Conservation (phyloP, 2,888 invertebrate genomes). For the Platerodrilus igneus region DNA sequence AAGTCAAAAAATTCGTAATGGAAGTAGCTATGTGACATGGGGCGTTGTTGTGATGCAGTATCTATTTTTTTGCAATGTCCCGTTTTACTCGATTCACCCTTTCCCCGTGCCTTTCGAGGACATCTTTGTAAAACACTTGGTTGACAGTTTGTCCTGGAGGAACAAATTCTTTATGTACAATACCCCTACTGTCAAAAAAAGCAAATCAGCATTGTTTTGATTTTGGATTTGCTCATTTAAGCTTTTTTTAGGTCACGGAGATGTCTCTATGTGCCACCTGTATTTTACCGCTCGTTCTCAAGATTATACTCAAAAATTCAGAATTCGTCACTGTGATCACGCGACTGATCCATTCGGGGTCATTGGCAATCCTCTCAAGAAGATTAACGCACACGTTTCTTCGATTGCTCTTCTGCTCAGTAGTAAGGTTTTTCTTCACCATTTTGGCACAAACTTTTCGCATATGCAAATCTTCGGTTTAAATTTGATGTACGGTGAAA, state of each 20-base stretch:
- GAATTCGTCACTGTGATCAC: constrained; percentile 17
- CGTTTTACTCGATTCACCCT: constrained; percentile 2
- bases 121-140: constrained; percentile 2
- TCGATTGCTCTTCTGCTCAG: no score
- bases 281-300: constrained; percentile 18
- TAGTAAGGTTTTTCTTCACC: constrained; percentile 25
- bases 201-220: constrained; percentile 15
- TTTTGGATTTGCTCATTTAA: constrained; percentile 17
- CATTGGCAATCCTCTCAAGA: constrained; percentile 14
- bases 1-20: constrained; percentile 10
- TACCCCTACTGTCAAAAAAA: no score
- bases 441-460: constrained; percentile 20
- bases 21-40: constrained; percentile 12
- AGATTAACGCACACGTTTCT: constrained; percentile 13
- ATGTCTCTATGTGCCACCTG: constrained; percentile 13
- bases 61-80: no score
- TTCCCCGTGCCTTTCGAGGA: constrained; percentile 2
- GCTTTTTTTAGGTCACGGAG: constrained; percentile 16
- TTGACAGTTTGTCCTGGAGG: no score
- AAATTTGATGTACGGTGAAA: constrained; percentile 14
- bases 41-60: constrained; percentile 9
- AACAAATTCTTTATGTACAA: no score
- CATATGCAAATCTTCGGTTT: constrained; percentile 16
- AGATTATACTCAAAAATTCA: constrained; percentile 23
- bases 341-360: constrained; percentile 9